Percentiles rank a stretch among this genome's conserved stretches.
These are phyloP conservation scores for Anomalospiza imberbis DNA, from an alignment of 2,797 vertebrate species.

Conservation along the genomic window DNA sequence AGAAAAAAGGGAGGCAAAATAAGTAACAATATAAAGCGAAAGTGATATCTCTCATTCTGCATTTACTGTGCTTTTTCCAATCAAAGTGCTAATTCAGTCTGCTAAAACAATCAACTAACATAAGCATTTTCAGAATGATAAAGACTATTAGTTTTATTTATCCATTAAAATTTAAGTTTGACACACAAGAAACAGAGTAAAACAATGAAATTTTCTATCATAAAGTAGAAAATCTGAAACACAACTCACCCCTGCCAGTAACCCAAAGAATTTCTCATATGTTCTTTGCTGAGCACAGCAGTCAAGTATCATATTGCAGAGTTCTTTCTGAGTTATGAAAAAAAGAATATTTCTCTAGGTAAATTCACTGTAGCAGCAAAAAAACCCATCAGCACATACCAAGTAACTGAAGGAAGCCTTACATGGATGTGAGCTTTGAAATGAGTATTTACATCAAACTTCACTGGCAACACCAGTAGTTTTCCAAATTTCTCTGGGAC, in stretches of 20 bases:
- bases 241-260: conserved; percentile 92
- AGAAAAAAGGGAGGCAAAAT: not conserved
- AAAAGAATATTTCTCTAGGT: not conserved
- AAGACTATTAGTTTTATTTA: not conserved
- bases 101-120: not conserved
- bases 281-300: conserved; percentile 98
- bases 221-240: not conserved
- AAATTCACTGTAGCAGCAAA: conserved; percentile 7
- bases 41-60: not conserved
- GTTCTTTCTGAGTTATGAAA: conserved; percentile 86
- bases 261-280: conserved; percentile 97
- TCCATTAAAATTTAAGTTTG: not conserved
- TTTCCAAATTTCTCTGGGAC: not conserved
- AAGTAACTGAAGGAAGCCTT: not conserved
- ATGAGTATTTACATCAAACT: not conserved
- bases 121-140: not conserved
- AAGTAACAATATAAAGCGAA: not conserved
- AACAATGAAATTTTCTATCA: not conserved
- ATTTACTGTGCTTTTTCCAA: not conserved
- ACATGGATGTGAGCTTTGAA: not conserved
- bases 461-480: not conserved
- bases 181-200: not conserved
- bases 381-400: not conserved
- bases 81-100: not conserved
- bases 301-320: conserved; percentile 99